Percentiles rank a stretch among this genome's conserved stretches.
Conservation (phyloP, 2,113 vertebrate species). For the Corythornis cristatus region DNA sequence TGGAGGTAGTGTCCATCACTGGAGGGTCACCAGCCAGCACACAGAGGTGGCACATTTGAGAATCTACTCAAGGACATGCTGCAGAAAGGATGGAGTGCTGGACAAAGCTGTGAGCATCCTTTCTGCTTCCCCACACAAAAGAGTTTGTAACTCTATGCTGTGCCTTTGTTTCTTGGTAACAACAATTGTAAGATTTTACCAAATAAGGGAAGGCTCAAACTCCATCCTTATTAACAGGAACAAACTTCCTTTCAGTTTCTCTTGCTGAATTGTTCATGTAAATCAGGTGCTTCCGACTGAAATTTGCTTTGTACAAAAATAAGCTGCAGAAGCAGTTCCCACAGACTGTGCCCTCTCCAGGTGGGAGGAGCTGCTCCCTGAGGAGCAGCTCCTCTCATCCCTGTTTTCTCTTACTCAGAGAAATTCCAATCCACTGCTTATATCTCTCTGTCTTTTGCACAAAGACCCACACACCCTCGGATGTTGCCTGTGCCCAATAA, state of each 20-base stretch:
- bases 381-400: not conserved
- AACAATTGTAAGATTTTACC: not conserved
- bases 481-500: not conserved
- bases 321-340: not conserved
- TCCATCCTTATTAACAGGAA: not conserved
- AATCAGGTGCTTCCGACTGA: not conserved
- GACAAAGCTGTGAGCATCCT: not conserved
- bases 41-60: rapidly evolving
- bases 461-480: rapidly evolving
- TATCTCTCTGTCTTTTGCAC: not conserved
- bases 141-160: not conserved
- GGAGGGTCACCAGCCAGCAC: not conserved
- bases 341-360: not conserved
- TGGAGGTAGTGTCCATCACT: not conserved
- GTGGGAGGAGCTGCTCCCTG: not conserved
- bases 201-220: not conserved
- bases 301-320: not conserved
- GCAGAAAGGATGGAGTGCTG: not conserved
- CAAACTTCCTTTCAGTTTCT: not conserved
- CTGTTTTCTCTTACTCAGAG: not conserved
- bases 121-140: not conserved
- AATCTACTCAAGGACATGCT: not conserved
- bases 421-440: not conserved
- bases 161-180: not conserved
- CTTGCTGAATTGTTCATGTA: not conserved